Evolutionary conservation across 2,888 invertebrate genomes (phyloP).

Genomic region (Incurvaria masculella): DNA sequence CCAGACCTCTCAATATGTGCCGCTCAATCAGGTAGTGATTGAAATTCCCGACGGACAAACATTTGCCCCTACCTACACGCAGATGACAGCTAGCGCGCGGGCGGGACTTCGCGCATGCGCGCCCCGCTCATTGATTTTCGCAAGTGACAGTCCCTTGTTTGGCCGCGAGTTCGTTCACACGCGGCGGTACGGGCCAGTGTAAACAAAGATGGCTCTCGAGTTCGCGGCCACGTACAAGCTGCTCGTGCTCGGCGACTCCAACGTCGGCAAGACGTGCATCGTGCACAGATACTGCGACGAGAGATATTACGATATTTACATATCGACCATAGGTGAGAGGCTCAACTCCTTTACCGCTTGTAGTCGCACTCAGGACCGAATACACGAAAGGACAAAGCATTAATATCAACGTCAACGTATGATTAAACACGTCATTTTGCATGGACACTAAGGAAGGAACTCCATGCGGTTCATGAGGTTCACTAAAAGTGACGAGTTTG

Average conservation of each 20-base stretch:
- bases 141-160: constrained; percentile 39
- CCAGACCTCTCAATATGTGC: too few species aligned
- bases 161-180: neutral
- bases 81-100: constrained; percentile 23
- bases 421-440: too few species aligned
- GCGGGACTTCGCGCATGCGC: constrained; percentile 38
- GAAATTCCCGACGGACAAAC: too few species aligned
- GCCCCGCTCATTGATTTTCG: constrained; percentile 47
- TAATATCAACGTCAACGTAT: too few species aligned
- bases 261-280: constrained; percentile 88
- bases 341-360: neutral
- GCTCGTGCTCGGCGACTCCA: constrained; percentile 82
- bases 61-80: too few species aligned
- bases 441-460: too few species aligned
- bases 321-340: constrained; percentile 82
- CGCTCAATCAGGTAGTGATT: too few species aligned
- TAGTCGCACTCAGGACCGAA: too few species aligned
- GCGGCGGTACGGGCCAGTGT: constrained; percentile 21
- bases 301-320: constrained; percentile 86
- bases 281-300: constrained; percentile 89
- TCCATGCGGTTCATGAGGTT: too few species aligned
- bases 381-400: too few species aligned
- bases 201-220: constrained; percentile 73
- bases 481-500: too few species aligned
- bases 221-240: constrained; percentile 86